Evolutionary conservation across 2,113 vertebrate species (phyloP).

Genomic region (Acrocephalus arundinaceus): DNA sequence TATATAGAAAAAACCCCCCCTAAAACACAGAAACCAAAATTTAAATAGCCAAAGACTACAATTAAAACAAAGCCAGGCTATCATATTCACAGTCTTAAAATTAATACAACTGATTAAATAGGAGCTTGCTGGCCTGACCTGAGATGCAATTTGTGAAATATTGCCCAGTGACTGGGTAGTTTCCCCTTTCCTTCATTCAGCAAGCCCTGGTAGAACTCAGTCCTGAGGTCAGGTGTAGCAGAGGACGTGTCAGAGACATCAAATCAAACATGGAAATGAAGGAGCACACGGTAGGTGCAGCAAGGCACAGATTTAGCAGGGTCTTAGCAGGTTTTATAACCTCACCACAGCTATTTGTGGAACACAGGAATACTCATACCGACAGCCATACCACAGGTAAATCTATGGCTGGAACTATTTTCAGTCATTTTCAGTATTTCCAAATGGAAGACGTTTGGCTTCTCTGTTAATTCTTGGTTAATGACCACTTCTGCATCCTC

Average conservation of each 20-base stretch:
- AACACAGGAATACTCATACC: neutral
- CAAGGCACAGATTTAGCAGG: neutral
- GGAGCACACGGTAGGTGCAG: fast-evolving
- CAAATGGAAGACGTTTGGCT: neutral
- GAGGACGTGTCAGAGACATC: neutral
- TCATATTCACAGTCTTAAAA: neutral
- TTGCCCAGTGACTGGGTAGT: neutral
- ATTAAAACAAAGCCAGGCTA: neutral
- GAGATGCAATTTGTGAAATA: neutral
- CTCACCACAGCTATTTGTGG: neutral
- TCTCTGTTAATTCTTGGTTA: fast-evolving
- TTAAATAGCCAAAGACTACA: neutral
- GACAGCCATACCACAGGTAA: neutral
- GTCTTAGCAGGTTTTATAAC: neutral
- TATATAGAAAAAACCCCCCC: neutral
- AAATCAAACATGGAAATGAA: neutral
- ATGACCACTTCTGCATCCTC: neutral
- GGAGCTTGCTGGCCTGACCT: neutral
- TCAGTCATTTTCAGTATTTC: neutral
- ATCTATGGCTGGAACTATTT: neutral
- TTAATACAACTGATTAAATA: neutral
- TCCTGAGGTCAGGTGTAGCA: neutral
- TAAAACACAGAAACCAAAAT: neutral
- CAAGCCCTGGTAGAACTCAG: neutral
- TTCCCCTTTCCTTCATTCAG: neutral